Evolutionary conservation across 2,797 vertebrate genomes (phyloP).

Genomic region (Okamejei kenojei): DNA sequence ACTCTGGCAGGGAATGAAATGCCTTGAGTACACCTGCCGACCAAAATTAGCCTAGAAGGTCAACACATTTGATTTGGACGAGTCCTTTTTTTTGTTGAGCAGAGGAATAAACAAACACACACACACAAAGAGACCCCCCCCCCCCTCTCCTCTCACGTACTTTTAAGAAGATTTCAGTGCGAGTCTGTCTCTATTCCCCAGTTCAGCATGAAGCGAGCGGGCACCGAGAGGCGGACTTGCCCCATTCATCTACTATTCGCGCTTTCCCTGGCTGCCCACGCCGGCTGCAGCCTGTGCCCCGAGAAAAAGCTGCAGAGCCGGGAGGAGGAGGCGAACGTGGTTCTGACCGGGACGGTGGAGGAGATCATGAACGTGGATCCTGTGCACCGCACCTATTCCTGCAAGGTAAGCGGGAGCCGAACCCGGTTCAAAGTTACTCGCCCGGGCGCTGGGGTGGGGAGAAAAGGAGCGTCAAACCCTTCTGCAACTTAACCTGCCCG

Average conservation of each 20-base stretch:
- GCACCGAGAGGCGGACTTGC: constrained; percentile 46
- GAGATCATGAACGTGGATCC: constrained; percentile 95
- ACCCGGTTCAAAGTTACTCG: not conserved
- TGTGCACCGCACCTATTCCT: constrained; percentile 89
- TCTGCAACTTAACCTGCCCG: no score
- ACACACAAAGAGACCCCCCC: no score
- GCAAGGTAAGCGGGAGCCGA: constrained; percentile 72
- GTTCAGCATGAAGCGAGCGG: constrained; percentile 56
- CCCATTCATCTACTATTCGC: constrained; percentile 54
- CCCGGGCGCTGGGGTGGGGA: no score
- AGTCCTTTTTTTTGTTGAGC: no score
- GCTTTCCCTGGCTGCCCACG: constrained; percentile 54
- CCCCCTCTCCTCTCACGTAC: no score
- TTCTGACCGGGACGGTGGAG: constrained; percentile 91
- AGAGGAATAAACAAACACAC: no score
- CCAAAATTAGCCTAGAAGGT: no score
- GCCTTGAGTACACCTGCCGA: no score
- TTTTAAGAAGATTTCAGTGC: no score
- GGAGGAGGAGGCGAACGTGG: constrained; percentile 89
- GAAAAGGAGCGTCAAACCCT: no score
- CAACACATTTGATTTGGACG: no score
- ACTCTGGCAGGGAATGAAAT: no score
- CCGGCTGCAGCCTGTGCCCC: constrained; percentile 65
- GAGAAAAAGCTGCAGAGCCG: constrained; percentile 79
- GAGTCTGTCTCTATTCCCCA: not conserved